Percentiles rank a stretch among this genome's conserved stretches.
These are phyloP conservation scores for Cactoblastis cactorum DNA, from an alignment of 2,888 invertebrate genomes.

Conservation along the genomic window DNA sequence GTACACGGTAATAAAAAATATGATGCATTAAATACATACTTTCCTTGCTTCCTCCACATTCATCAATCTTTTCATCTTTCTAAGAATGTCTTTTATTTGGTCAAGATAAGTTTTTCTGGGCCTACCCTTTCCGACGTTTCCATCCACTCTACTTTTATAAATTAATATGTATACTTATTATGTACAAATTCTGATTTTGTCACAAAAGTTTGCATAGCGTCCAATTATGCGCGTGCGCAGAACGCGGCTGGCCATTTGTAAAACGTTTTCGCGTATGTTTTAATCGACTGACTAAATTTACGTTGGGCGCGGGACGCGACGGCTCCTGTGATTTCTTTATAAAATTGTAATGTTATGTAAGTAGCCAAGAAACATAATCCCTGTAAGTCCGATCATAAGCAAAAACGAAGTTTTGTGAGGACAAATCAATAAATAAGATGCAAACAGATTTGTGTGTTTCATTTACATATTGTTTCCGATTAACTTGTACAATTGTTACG, in stretches of 20 bases:
- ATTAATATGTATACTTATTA: too few relatives aligned
- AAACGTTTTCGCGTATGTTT: conserved; percentile 57
- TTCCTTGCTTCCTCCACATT: too few relatives aligned
- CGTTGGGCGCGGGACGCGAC: conserved; percentile 43
- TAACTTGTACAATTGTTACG: not conserved
- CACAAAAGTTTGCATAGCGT: not conserved
- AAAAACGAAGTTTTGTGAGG: conserved; percentile 70
- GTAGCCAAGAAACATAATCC: conserved; percentile 74
- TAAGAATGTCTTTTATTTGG: too few relatives aligned
- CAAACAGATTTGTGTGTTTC: conserved; percentile 62
- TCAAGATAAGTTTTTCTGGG: too few relatives aligned
- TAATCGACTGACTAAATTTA: conserved; percentile 72
- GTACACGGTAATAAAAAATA: too few relatives aligned
- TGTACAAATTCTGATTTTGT: too few relatives aligned
- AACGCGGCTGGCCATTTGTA: conserved; percentile 33
- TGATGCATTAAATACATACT: too few relatives aligned
- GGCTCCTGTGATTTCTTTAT: conserved; percentile 76
- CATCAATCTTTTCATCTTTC: too few relatives aligned
- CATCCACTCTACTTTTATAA: too few relatives aligned
- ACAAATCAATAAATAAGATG: conserved; percentile 78
- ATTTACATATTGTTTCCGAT: conserved; percentile 28
- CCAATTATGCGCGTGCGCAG: not conserved
- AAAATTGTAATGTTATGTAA: conserved; percentile 74
- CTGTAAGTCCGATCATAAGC: conserved; percentile 71
- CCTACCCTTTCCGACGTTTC: too few relatives aligned